A percentile compares a stretch with the other conserved stretches of the same genome.
Evolutionary conservation across 2,113 vertebrate genomes (phyloP).

Genomic region (Neofelis nebulosa): DNA sequence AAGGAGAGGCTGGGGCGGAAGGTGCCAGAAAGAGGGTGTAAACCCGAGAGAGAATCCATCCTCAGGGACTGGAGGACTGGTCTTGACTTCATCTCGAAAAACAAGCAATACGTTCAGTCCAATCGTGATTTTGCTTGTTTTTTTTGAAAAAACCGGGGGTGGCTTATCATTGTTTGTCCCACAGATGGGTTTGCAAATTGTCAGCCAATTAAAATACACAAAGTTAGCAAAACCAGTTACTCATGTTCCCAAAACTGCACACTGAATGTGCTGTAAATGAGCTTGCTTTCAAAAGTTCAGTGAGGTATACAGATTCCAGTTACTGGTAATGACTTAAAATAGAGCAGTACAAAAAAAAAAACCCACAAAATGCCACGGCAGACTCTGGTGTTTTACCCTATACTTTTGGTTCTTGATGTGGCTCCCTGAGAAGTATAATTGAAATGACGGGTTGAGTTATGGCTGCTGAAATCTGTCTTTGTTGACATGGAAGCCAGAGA

Average conservation of each 20-base stretch:
- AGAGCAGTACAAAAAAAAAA: constrained; percentile 21
- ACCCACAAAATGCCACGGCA: background rate
- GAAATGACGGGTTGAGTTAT: constrained; percentile 58
- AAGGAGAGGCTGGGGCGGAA: background rate
- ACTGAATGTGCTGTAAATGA: constrained; percentile 40
- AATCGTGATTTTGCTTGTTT: constrained; percentile 46
- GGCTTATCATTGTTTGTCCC: constrained; percentile 62
- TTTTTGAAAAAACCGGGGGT: constrained; percentile 26
- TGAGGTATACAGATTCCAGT: constrained; percentile 55
- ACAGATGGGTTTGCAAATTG: constrained; percentile 42
- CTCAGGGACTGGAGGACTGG: background rate
- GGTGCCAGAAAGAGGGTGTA: background rate
- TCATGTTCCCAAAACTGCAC: constrained; percentile 48
- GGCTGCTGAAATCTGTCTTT: background rate
- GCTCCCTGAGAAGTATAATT: constrained; percentile 63
- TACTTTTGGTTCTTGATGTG: constrained; percentile 26
- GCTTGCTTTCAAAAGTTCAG: constrained; percentile 53
- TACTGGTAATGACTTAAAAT: constrained; percentile 67
- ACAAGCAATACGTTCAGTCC: background rate
- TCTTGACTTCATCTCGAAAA: constrained; percentile 29
- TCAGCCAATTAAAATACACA: constrained; percentile 38
- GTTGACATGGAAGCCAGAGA: background rate
- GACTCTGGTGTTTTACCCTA: constrained; percentile 24
- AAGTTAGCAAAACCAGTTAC: constrained; percentile 46
- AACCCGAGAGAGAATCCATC: background rate